These are phyloP conservation scores for Caenorhabditis sp. DNA, from an alignment of 2,888 invertebrate genomes.

Conservation along the genomic window DNA sequence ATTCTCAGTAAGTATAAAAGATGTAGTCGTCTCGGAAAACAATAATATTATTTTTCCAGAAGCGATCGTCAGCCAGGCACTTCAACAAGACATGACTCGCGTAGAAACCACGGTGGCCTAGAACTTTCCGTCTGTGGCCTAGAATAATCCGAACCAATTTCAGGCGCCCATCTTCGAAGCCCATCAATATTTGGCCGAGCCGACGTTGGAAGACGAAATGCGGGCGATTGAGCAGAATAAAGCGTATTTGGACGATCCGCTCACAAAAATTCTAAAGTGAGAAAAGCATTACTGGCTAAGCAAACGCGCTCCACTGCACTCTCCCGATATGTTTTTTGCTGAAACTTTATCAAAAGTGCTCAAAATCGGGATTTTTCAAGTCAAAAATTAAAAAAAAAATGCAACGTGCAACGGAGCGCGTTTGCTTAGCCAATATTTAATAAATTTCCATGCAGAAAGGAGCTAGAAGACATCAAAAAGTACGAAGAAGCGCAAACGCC, in stretches of 20 bases:
- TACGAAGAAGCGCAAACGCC: constrained; percentile 42
- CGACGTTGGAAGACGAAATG: constrained; percentile 44
- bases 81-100: constrained; percentile 11
- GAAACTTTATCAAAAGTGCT: not conserved
- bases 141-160: not conserved
- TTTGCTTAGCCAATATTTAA: no score
- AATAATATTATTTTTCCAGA: constrained; percentile 19
- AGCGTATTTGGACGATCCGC: constrained; percentile 42
- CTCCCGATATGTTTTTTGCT: no score
- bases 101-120: not conserved
- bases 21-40: no score
- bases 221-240: constrained; percentile 25
- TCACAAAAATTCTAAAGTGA: constrained; percentile 54
- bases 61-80: constrained; percentile 51
- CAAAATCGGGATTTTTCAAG: not conserved
- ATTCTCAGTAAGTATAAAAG: constrained; percentile 49
- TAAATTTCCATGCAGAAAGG: constrained; percentile 16
- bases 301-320: no score
- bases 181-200: not conserved
- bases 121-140: not conserved
- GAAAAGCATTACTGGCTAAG: no score
- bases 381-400: no score
- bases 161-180: not conserved
- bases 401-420: no score
- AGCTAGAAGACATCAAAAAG: constrained; percentile 40